phyloP scores from a whole-genome alignment of 2,113 vertebrate species.

The Cheilinus undulatus region DNA sequence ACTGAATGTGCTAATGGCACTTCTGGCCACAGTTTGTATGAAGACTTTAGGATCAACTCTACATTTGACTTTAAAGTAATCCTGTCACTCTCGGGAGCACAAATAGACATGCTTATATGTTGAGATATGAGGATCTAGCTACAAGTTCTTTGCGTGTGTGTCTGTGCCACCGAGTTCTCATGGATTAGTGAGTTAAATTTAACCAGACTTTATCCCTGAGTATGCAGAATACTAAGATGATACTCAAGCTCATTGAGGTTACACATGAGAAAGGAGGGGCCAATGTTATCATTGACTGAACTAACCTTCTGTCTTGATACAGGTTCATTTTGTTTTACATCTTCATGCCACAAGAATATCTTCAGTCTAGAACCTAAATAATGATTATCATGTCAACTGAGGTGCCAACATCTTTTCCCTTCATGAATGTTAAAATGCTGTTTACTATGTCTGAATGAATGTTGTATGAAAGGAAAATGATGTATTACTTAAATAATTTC shows the following conservation, averaged over 20 bases:
- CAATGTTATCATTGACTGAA: constrained; percentile 44
- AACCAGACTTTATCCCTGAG: constrained; percentile 82
- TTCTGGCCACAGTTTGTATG: constrained; percentile 1
- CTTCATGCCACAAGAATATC: background rate
- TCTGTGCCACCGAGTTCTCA: constrained; percentile 38
- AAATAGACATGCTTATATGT: background rate
- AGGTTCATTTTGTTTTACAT: constrained; percentile 4
- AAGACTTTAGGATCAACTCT: constrained; percentile 7
- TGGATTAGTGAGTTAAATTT: constrained; percentile 86
- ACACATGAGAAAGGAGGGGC: constrained; percentile 54
- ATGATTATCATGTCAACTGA: no score
- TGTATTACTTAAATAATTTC: no score
- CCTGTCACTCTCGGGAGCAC: constrained; percentile 18
- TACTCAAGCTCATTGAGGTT: constrained; percentile 70
- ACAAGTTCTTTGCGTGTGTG: background rate
- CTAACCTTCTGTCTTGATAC: background rate
- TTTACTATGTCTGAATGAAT: no score
- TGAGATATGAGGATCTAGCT: background rate
- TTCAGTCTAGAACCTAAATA: no score
- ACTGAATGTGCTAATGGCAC: constrained; percentile 31
- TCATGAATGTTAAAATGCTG: no score
- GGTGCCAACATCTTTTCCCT: no score
- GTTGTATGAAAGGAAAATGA: no score
- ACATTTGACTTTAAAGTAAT: constrained; percentile 36
- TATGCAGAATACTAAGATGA: constrained; percentile 84